Evolutionary conservation across 2,113 vertebrate species (phyloP), one percentile per base, ranked within the genome.

Genomic region (Sceloporus tristichus): DNA sequence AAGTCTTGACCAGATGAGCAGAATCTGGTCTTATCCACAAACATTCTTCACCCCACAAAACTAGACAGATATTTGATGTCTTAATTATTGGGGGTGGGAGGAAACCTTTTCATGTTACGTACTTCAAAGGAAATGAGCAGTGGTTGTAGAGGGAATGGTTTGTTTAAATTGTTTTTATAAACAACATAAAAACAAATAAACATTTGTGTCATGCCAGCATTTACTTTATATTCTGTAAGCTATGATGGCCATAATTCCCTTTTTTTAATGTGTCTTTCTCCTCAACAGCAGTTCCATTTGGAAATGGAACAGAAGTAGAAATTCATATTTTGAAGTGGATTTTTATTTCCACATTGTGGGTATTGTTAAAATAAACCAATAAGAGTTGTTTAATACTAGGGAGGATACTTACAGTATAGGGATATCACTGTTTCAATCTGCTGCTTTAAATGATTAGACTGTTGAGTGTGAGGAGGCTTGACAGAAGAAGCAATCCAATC

Each of bases 101-200:
- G 81, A 95, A 89, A 23, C 89, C 82, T 92, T 90, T 2, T 91
- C 91, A 90, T 75, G 90, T 53, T 42, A 90, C 34, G 34, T 34
- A 34, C 94, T 87, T 93, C 86, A 95, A 95, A 94, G 90, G 65
- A 87, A 88, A 84, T 90, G 90, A 94, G 94, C 90, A 95, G 91
- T 95, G 94, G 90, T 92, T 95, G 74, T 89, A 88, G 66, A 95
- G 93, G 94, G 93, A 95, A 95, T 95, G 90, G 85, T 75, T 93
- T 94, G 76, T 94, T 94, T 92, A 92, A 92, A 89, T 92, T 92
- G 94, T 88, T 87, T 93, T 93, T 95, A 92, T 92, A 93, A 93
- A 86, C 89, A 92, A 90, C 93, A 86, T 85, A 86, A 88, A 94
- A 93, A 92, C 91, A 90, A 59, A 94, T 93, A 92, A 95, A 95